Conservation (phyloP, 2,797 vertebrate species). For the Yasuhikotakia modesta region DNA sequence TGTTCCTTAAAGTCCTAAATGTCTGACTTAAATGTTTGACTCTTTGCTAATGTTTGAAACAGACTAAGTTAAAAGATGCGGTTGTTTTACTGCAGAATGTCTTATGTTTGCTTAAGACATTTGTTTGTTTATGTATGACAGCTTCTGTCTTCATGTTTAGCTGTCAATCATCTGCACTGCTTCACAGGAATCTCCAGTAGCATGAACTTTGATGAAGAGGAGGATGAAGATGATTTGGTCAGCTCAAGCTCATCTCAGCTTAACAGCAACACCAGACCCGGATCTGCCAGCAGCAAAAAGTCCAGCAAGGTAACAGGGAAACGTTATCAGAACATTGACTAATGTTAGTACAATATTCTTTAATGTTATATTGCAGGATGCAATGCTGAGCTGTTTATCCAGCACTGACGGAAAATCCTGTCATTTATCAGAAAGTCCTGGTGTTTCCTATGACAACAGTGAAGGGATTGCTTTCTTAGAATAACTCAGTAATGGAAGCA, state of each 20-base stretch:
- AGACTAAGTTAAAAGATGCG: not conserved
- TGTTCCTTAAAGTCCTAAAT: not conserved
- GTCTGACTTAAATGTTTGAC: conserved; percentile 18
- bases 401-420: conserved; percentile 25
- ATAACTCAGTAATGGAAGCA: conserved; percentile 30
- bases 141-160: conserved; percentile 18
- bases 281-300: conserved; percentile 95
- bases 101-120: conserved; percentile 34
- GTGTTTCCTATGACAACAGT: conserved; percentile 52
- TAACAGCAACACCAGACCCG: conserved; percentile 94
- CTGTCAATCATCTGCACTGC: not conserved
- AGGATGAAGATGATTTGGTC: conserved; percentile 94
- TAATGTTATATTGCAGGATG: too few relatives aligned
- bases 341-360: not conserved
- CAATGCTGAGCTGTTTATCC: not conserved
- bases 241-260: conserved; percentile 97
- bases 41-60: conserved; percentile 13
- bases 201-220: conserved; percentile 98
- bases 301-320: conserved; percentile 80
- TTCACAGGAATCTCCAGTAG: conserved; percentile 93
- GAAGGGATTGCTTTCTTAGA: conserved; percentile 48
- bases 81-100: conserved; percentile 28
- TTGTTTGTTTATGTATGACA: too few relatives aligned
- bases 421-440: conserved; percentile 28
- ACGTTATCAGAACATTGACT: too few relatives aligned